Conservation (phyloP, 2,113 vertebrate genomes). For the Gadus chalcogrammus region DNA sequence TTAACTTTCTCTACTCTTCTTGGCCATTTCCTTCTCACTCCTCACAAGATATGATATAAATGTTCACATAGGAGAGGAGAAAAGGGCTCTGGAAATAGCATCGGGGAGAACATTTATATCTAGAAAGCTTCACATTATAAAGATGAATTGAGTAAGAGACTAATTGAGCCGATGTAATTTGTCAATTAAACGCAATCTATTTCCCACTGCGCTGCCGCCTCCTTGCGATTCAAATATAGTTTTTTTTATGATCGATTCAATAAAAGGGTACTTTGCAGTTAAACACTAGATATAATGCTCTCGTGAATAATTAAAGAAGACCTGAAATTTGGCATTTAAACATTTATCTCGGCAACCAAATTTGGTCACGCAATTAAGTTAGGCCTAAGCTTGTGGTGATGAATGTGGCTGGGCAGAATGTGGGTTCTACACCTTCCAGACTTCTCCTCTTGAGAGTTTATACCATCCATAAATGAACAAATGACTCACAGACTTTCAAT, state of each 20-base stretch:
- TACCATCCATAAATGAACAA: no score
- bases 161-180: slow-evolving; percentile 74
- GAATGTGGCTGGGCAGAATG: slow-evolving; percentile 45
- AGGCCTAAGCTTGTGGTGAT: slow-evolving; percentile 48
- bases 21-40: slow-evolving; percentile 58
- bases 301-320: slow-evolving; percentile 71
- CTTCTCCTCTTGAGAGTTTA: no score
- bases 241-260: slow-evolving; percentile 81
- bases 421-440: no score
- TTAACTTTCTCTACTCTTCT: slow-evolving; percentile 3
- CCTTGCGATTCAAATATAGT: slow-evolving; percentile 80
- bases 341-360: slow-evolving; percentile 71
- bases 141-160: slow-evolving; percentile 70
- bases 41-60: slow-evolving; percentile 65
- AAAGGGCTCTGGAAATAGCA: slow-evolving; percentile 68
- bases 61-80: slow-evolving; percentile 55
- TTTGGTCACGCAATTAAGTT: slow-evolving; percentile 67
- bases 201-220: slow-evolving; percentile 63
- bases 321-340: slow-evolving; percentile 70
- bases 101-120: slow-evolving; percentile 65
- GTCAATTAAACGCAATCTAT: slow-evolving; percentile 75
- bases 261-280: slow-evolving; percentile 81
- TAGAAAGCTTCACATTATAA: slow-evolving; percentile 67
- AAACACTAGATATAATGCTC: slow-evolving; percentile 78
- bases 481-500: no score